Evolutionary conservation across 2,888 invertebrate species (phyloP), one percentile per base, ranked within the genome.

Genomic region (Clivina fossor): DNA sequence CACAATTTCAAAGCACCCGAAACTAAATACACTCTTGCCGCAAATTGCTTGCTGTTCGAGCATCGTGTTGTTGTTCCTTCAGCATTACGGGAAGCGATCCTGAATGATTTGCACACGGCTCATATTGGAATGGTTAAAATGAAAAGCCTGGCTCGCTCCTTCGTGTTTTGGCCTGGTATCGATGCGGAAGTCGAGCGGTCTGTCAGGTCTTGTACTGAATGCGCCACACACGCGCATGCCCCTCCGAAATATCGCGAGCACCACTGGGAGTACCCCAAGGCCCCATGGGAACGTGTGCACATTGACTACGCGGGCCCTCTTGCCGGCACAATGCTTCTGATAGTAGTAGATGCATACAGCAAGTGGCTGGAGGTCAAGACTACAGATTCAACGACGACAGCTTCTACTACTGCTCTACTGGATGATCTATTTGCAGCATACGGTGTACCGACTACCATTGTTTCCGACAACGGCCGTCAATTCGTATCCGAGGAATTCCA

Each of bases 221-320:
- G 60, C 44, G 54, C 51, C 51, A 57, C 48, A 56, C 40, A 57
- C 7, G 43, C 44, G 19, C 57, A 61, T 18, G 51, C 33, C 22
- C 65, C 62, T 18, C 41, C 60, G 2, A 61, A 61, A 33, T 55
- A 56, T 32, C 33, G 11, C 4, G 35, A 48, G 4, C 63, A 66
- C 33, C 59, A 59, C 5, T 66, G 64, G 65, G 63, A 65, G 37
- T 59, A 57, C 33, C 61, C 63, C 4, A 51, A 53, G 11, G 46
- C 37, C 28, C 58, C 64, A 4, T 68, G 67, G 64, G 49, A 60
- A 32, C 40, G 66, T 8, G 30, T 69, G 4, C 69, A 69, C 46
- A 62, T 69, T 24, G 65, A 68, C 61, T 68, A 65, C 54, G 64
- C 65, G 44, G 65, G 66, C 57, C 66, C 66, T 9, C 19, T 63